Base-by-base conservation (phyloP, 2,888 invertebrate species). In the Diaprepes abbreviatus region DNA sequence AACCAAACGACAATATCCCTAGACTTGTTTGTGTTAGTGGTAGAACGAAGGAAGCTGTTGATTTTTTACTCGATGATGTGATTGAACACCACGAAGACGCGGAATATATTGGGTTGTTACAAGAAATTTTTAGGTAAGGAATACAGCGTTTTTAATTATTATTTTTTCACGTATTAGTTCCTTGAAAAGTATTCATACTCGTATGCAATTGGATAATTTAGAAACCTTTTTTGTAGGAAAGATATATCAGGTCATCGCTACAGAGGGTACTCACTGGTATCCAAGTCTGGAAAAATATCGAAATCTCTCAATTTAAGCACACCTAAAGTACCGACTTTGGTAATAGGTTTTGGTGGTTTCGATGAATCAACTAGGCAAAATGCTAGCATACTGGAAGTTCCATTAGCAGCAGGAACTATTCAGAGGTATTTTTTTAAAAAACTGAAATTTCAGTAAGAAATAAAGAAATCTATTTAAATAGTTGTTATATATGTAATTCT, bases 311-410 rank as follows among this genome's bases (percentile, higher is more conserved):
- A 35, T n/a, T 55, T 14, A 6, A 62, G 3, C 36, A 16, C 16
- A 21, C 19, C n/a, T 21, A 36, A 16, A 3, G 10, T 0, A 36
- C 33, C 19, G 1, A 12, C 35, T 45, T 12, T 75, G 9, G 19
- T 59, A 19, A 0, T 93, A 84, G 90, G 96, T 43, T 97, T 95
- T 85, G 93, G 96, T 57, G 96, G 96, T 31, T 93, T 97, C 93
- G 95, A 95, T 1, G 92, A 93, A 0, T 94, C 95, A 79, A 96
- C 95, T 94, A 85, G 90, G 9, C 91, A 92, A 72, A 95, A 96
- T 94, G 95, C 92, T 1, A 85, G 87, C 6, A 87, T 90, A 43
- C 89, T 95, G 89, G 85, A 87, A 75, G 86, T 96, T 24, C 91
- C 93, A 0, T 83, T 89, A 1, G 95, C 95, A 82, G 88, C 89